Evolutionary conservation across 2,888 invertebrate species (phyloP), one percentile per base, ranked within the genome.

Genomic region (Orchesellides sinensis): DNA sequence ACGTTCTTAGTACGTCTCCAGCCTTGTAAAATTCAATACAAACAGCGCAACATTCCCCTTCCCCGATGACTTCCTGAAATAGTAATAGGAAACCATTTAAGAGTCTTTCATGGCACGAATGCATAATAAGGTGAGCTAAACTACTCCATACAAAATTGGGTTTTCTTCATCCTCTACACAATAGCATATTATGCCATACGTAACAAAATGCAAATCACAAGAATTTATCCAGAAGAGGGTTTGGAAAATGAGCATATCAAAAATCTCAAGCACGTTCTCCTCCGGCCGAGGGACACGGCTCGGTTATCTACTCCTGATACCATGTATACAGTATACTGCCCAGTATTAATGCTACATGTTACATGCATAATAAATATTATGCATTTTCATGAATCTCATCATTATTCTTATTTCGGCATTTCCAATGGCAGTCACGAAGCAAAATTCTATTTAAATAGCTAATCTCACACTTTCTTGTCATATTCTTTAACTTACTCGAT

Each of bases 21-120:
- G 94, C 92, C 91, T 95, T 95, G 91, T 97, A 98, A 4, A 95
- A 94, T 90, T 98, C 98, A 90, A 98, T 97, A 91, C 98, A 98
- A 87, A 98, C 95, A 84, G 98, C 97, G 91, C 98, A 98, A 89
- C 96, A 96, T 90, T 98, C 97, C 88, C 94, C 94, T 88, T 97
- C 97, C 19, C 93, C 93, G 89, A 93, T 93, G 69, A 94, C 92
- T 90, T 95, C 95, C 95, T 95, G 89, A 84, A 52, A 52, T n/a
- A 59, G 23, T 3, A 25, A 23, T 25, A 32, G 32, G 32, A 32
- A 32, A 32, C 10, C 32, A 32, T 32, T 32, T 32, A 32, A 6
- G 32, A 32, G 32, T 10, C 32, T 32, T 32, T 32, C 10, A 6
- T n/a, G n/a, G n/a, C n/a, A n/a, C n/a, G n/a, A n/a, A n/a, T n/a